Evolutionary conservation across 2,113 vertebrate species (phyloP).

Genomic region (Periophthalmodon schlosseri): DNA sequence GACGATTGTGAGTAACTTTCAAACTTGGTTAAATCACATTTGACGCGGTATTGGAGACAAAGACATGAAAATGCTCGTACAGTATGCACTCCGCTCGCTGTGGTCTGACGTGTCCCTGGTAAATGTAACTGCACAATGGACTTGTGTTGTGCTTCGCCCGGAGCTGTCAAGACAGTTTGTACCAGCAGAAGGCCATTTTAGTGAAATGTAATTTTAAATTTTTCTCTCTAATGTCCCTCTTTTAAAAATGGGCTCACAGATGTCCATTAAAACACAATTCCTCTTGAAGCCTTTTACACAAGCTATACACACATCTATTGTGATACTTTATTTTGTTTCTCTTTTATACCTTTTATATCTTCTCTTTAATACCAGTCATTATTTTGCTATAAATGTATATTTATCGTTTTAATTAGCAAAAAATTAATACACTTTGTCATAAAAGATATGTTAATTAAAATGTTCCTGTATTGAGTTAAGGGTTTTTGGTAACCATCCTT

Average conservation of each 20-base stretch:
- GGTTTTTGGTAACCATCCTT: too few species aligned
- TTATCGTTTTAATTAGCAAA: not conserved
- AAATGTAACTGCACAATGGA: slow-evolving; percentile 11
- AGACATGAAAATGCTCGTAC: not conserved
- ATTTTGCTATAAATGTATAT: not conserved
- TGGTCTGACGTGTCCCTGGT: not conserved
- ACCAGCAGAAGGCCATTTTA: slow-evolving; percentile 1
- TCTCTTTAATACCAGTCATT: not conserved
- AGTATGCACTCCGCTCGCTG: not conserved
- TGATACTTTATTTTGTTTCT: not conserved
- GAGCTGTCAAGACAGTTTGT: slow-evolving; percentile 7
- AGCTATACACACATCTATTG: not conserved
- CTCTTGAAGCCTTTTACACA: not conserved
- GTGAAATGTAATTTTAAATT: slow-evolving; percentile 2
- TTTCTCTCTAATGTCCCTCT: not conserved
- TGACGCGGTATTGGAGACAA: not conserved
- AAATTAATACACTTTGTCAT: not conserved
- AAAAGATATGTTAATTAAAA: not conserved
- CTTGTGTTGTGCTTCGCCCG: not conserved
- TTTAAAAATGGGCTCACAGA: not conserved
- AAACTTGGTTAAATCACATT: not conserved
- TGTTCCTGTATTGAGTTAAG: too few species aligned
- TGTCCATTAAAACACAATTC: slow-evolving; percentile 7
- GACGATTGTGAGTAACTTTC: not conserved
- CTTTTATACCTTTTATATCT: too few species aligned